These are phyloP conservation scores for Diplodus sargus DNA, from an alignment of 2,797 vertebrate species.

Conservation along the genomic window DNA sequence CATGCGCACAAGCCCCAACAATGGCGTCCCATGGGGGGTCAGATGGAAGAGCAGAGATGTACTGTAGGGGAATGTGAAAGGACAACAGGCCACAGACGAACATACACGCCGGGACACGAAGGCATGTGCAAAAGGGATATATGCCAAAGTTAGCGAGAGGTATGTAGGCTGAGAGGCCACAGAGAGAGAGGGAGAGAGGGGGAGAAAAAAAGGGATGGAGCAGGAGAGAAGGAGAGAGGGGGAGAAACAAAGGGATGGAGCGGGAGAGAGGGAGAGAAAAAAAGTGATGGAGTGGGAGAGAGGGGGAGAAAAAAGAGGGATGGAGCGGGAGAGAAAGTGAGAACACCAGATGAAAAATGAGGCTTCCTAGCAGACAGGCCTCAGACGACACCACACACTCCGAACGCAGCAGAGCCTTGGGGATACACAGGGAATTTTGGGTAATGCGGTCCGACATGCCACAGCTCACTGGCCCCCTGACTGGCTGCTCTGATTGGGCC, in stretches of 20 bases:
- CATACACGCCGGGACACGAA: constrained; percentile 42
- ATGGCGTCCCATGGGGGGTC: constrained; percentile 37
- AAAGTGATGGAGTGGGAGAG: constrained; percentile 4
- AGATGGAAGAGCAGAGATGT: constrained; percentile 42
- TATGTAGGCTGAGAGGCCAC: constrained; percentile 52
- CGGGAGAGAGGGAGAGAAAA: constrained; percentile 7
- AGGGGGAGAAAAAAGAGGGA: constrained; percentile 1
- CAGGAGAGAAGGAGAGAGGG: background rate
- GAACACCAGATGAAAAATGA: constrained; percentile 79
- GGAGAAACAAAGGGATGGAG: constrained; percentile 3
- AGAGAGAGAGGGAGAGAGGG: constrained; percentile 7
- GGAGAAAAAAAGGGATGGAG: no score
- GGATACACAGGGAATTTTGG: constrained; percentile 76
- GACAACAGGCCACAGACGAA: constrained; percentile 56
- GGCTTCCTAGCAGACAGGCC: constrained; percentile 72
- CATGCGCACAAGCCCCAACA: constrained; percentile 46
- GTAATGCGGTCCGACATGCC: constrained; percentile 78
- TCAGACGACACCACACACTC: constrained; percentile 69
- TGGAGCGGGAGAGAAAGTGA: constrained; percentile 5
- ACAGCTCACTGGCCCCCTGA: constrained; percentile 76
- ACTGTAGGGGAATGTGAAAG: constrained; percentile 38
- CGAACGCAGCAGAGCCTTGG: constrained; percentile 66
- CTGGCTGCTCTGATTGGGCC: constrained; percentile 72
- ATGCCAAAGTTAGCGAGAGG: constrained; percentile 67
- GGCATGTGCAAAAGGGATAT: constrained; percentile 43